These are phyloP conservation scores for Lucinisca nassula DNA, from an alignment of 2,888 invertebrate species.

Conservation along the genomic window DNA sequence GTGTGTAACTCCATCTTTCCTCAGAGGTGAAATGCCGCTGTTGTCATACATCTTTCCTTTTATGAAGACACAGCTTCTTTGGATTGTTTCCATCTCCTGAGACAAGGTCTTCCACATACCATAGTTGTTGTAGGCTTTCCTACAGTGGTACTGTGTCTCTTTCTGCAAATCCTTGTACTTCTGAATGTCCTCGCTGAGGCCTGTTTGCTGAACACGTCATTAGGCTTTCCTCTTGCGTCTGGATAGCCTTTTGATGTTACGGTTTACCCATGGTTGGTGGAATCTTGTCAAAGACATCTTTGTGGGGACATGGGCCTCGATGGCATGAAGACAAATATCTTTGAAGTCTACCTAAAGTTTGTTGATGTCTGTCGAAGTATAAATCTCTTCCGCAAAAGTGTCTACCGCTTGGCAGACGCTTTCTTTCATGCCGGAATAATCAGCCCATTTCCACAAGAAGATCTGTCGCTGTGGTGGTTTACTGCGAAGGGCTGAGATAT, in stretches of 20 bases:
- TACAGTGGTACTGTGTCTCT: background rate
- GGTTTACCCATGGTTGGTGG: background rate
- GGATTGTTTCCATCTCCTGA: background rate
- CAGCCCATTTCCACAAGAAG: background rate
- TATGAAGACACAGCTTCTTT: background rate
- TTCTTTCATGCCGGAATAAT: background rate
- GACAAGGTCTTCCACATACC: background rate
- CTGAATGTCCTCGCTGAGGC: background rate
- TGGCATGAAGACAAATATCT: background rate
- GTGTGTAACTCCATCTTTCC: background rate
- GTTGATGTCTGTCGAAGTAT: background rate
- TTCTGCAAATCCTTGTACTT: background rate
- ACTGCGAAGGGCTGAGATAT: background rate
- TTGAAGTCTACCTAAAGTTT: background rate
- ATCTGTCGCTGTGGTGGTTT: background rate
- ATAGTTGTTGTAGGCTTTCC: background rate
- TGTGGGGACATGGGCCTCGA: background rate
- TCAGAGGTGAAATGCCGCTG: background rate
- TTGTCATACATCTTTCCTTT: background rate
- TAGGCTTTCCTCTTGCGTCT: background rate
- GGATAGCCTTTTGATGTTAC: background rate
- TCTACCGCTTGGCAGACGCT: background rate
- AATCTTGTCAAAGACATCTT: background rate
- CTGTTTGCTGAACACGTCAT: too few relatives aligned
- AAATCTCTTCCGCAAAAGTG: background rate